Conservation (phyloP, 2,888 invertebrate species). For the Priocnemis perturbator region DNA sequence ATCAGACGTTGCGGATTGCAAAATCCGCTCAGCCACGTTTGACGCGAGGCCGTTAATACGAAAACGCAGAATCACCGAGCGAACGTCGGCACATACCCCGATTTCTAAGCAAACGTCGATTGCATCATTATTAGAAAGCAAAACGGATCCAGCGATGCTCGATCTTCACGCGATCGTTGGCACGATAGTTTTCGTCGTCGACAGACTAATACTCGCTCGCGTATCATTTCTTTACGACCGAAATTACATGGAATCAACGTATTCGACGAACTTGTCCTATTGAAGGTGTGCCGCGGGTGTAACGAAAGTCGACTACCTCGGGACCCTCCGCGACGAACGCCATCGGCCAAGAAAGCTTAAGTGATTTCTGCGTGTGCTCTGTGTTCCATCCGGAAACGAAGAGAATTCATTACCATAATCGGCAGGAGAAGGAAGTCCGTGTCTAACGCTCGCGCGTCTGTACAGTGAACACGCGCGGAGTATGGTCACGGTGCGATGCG, state of each 20-base stretch:
- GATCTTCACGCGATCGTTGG: neutral
- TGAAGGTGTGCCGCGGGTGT: no score
- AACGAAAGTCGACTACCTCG: no score
- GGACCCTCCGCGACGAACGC: conserved; percentile 10
- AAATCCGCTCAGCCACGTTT: neutral
- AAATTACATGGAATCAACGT: no score
- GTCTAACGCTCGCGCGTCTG: no score
- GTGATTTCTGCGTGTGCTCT: conserved; percentile 1
- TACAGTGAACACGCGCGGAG: no score
- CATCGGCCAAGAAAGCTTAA: conserved; percentile 6
- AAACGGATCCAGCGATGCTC: neutral
- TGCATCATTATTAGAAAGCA: conserved; percentile 42
- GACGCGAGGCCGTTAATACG: no score
- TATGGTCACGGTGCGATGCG: no score
- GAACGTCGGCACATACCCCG: neutral
- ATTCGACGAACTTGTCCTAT: no score
- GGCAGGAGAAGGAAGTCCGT: conserved; percentile 43
- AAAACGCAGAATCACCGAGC: no score
- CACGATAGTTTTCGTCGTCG: no score
- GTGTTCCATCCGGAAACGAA: conserved; percentile 48
- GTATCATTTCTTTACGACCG: no score
- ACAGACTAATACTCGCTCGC: no score
- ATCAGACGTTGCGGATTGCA: neutral
- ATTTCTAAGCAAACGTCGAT: conserved; percentile 32
- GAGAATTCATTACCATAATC: conserved; percentile 45